phyloP scores from a whole-genome alignment of 1,140 invertebrate genomes.

The Apis florea region DNA sequence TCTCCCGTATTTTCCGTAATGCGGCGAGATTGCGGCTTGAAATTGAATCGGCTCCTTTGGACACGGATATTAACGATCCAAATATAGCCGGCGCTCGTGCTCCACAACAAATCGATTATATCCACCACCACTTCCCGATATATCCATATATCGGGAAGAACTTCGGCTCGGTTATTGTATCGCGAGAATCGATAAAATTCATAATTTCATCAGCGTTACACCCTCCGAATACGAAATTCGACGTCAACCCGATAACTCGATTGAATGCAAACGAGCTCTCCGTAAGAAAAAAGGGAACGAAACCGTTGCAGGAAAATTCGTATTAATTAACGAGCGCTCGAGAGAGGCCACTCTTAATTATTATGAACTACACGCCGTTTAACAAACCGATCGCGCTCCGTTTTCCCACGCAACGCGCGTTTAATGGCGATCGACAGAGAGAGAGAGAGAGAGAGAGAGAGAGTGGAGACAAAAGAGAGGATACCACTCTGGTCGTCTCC shows the following conservation, averaged over 20 bases:
- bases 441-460: slow-evolving; percentile 19
- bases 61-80: slow-evolving; percentile 36
- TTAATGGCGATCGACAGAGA: slow-evolving; percentile 52
- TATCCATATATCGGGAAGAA: too few relatives aligned
- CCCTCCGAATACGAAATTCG: too few relatives aligned
- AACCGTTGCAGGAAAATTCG: slow-evolving; percentile 6
- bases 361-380: slow-evolving; percentile 22
- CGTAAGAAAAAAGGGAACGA: neutral
- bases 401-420: slow-evolving; percentile 58
- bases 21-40: slow-evolving; percentile 68
- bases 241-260: too few relatives aligned
- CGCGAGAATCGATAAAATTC: too few relatives aligned
- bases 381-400: slow-evolving; percentile 20
- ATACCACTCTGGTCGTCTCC: slow-evolving; percentile 20
- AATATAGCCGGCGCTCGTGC: slow-evolving; percentile 16
- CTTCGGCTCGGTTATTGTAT: too few relatives aligned
- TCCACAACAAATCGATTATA: slow-evolving; percentile 16
- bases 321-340: slow-evolving; percentile 40
- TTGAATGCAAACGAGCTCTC: slow-evolving; percentile 4
- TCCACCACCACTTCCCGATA: too few relatives aligned
- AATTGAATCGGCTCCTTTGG: slow-evolving; percentile 72
- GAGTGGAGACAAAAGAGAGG: slow-evolving; percentile 9
- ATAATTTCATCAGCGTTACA: neutral
- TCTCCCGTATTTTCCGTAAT: slow-evolving; percentile 77
- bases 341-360: slow-evolving; percentile 20